Evolutionary conservation across 2,797 vertebrate genomes (phyloP), one percentile per base, ranked within the genome.

Genomic region (Xenops minutus): DNA sequence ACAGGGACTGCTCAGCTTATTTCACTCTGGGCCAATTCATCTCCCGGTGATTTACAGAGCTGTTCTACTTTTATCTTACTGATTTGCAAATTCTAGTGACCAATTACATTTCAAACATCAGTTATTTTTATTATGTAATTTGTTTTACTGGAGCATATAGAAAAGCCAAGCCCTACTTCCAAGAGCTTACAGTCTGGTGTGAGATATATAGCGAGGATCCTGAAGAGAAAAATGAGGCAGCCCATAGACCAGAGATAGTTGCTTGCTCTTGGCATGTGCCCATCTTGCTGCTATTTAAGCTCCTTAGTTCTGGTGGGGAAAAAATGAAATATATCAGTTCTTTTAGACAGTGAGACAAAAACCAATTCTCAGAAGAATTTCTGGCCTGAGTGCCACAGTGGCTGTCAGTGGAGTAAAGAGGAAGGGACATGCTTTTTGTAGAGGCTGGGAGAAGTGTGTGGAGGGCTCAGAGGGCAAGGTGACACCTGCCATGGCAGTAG

Each of bases 101-200:
- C 95, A 96, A 93, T 92, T 94, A 84, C 87, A 89, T 94, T 96
- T 91, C 91, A 88, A 92, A 88, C 93, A 93, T 94, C 79, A 69
- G 93, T 95, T 96, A 93, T 94, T 96, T 96, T 96, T 96, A 95
- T 84, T 81, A 84, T 43, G 36, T 88, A 83, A 92, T 92, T 95
- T 90, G 82, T 89, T 96, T 93, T 78, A 89, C 68, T 24, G 2
- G 43, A 69, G 76, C 66, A 59, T 41, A 44, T 75, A 85, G 94
- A 69, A 80, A 89, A 94, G 73, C 48, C 87, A 62, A 66, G 69
- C 79, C 46, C 72, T 68, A 8, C 76, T 83, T 89, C 49, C 0
- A 6, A 85, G 91, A 85, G 87, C 87, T 89, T 39, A 4, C 19
- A n/a, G 89, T 32, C 62, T 78, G 27, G 18, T 59, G 63, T 62